A percentile compares a stretch with the other conserved stretches of the same genome.
Conservation (phyloP, 35 echinoderm and acorn worm species). For the Apostichopus japonicus region DNA sequence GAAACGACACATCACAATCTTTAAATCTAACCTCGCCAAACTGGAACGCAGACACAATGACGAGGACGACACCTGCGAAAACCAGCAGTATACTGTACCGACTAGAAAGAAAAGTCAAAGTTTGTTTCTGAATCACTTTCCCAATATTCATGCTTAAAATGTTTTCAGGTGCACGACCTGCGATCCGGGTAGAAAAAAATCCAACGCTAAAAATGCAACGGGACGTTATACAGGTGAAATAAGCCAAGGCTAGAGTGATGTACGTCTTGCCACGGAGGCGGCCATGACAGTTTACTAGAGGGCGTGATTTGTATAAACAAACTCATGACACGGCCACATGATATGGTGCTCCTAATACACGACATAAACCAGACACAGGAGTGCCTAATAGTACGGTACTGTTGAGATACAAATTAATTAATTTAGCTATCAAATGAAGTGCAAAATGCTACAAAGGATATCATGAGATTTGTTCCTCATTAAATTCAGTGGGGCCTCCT, state of each 20-base stretch:
- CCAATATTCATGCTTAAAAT: conserved; percentile 14
- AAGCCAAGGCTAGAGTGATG: neutral
- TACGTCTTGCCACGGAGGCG: conserved; percentile 46
- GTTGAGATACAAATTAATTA: too few species aligned
- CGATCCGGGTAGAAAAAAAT: neutral
- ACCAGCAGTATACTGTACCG: conserved; percentile 81
- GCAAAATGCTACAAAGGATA: too few species aligned
- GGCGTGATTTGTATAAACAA: conserved; percentile 3
- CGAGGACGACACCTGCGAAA: conserved; percentile 75
- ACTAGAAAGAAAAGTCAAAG: conserved; percentile 88
- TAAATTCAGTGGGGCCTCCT: too few species aligned
- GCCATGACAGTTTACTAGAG: conserved; percentile 46
- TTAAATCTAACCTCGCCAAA: conserved; percentile 83
- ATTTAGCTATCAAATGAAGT: too few species aligned
- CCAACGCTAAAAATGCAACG: too few species aligned
- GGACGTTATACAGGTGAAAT: too few species aligned
- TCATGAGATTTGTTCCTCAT: too few species aligned
- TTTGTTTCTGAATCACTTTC: conserved; percentile 95
- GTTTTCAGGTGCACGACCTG: neutral
- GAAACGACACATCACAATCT: too few species aligned
- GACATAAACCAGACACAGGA: too few species aligned
- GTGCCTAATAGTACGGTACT: too few species aligned
- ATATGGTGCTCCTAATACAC: too few species aligned
- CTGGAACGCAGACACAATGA: conserved; percentile 93
- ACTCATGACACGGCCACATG: too few species aligned